These are phyloP conservation scores for Chelonus insularis DNA, from an alignment of 1,140 invertebrate species.

Conservation along the genomic window DNA sequence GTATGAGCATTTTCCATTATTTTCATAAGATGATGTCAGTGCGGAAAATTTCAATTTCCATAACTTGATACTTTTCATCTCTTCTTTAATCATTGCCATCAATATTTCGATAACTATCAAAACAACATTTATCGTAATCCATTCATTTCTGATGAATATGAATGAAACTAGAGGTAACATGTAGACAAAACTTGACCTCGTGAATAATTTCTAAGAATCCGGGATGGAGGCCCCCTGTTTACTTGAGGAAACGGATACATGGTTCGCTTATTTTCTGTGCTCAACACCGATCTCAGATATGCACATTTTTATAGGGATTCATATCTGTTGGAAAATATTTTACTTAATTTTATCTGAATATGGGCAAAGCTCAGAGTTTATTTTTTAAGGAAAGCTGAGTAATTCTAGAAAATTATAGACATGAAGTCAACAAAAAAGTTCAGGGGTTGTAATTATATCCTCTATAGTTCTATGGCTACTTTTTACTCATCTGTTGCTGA, in stretches of 20 bases:
- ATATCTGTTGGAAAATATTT: neutral
- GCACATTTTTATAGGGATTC: constrained; percentile 5
- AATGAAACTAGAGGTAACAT: neutral
- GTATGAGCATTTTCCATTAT: neutral
- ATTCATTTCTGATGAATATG: neutral
- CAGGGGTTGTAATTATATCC: too few relatives aligned
- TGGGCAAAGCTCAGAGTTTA: too few relatives aligned
- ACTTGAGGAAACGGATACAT: constrained; percentile 46
- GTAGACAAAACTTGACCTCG: neutral
- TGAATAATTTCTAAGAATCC: constrained; percentile 17
- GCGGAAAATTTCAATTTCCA: too few relatives aligned
- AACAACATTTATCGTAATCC: neutral
- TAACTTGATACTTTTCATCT: too few relatives aligned
- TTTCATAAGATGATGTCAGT: neutral
- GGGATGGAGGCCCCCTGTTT: neutral
- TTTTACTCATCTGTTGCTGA: too few relatives aligned
- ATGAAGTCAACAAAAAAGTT: too few relatives aligned
- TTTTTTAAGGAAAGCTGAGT: too few relatives aligned
- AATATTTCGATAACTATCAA: too few relatives aligned
- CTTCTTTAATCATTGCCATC: too few relatives aligned
- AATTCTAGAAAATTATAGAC: too few relatives aligned
- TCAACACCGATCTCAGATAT: constrained; percentile 15
- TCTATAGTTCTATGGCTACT: too few relatives aligned
- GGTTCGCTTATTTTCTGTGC: constrained; percentile 35
- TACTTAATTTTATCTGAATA: too few relatives aligned